Conservation (phyloP, 2,113 vertebrate species). For the Saguinus midas region DNA sequence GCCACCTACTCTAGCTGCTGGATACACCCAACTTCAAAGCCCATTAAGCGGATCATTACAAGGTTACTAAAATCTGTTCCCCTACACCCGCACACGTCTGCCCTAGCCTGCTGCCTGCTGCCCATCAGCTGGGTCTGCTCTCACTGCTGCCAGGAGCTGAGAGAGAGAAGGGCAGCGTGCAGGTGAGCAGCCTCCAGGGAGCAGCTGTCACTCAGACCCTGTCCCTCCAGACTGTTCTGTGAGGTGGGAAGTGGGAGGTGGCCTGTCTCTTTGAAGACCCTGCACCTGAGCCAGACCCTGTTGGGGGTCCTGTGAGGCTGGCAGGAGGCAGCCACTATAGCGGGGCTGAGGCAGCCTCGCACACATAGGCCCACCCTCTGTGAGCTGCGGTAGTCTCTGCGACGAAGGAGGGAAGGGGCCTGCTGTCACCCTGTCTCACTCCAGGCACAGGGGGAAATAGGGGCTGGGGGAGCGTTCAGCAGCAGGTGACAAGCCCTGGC, state of each 20-base stretch:
- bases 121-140: neutral
- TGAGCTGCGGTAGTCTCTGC: neutral
- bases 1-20: neutral
- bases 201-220: neutral
- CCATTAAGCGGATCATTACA: neutral
- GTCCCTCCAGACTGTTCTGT: neutral
- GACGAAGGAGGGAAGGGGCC: neutral
- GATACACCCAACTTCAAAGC: conserved; percentile 7
- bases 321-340: accelerated
- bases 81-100: neutral
- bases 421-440: too few species aligned
- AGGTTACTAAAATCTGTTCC: neutral
- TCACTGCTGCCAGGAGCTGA: neutral
- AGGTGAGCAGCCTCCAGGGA: neutral
- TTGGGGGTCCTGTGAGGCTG: neutral
- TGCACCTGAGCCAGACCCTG: neutral
- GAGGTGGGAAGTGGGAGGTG: neutral
- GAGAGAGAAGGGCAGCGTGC: neutral
- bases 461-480: neutral
- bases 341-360: neutral
- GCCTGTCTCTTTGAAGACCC: neutral
- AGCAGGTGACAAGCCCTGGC: accelerated
- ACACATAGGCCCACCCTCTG: too few species aligned
- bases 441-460: neutral
- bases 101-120: neutral